Base-by-base conservation (phyloP, 2,888 invertebrate species). In the Nomada lathburiana region DNA sequence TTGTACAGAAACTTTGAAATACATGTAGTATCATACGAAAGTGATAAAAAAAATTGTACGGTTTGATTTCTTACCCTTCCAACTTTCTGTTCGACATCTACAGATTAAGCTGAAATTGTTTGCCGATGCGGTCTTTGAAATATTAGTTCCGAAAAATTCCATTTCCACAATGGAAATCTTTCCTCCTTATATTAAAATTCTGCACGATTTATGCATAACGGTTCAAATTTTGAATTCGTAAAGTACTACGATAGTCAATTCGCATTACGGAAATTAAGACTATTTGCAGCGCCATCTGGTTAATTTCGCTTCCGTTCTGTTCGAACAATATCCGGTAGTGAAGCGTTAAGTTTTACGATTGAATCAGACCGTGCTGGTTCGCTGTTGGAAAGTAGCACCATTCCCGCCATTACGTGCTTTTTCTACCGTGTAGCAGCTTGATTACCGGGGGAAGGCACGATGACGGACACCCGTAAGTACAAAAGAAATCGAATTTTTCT, bases 381-480 rank as follows among this genome's bases (percentile, higher is more conserved):
- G 53, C 69, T 55, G 63, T 57, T 70, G 69, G 67, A 69, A 71
- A 84, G 65, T 80, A 68, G 76, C 70, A 62, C 53, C 70, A 82
- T 91, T 91, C 90, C 91, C 91, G 91, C 91, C 91, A 91, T 91
- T 91, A 89, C 90, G 90, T 80, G 88, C 86, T 83, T 83, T 87
- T 82, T 86, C 70, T 82, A 69, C 76, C 64, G 59, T 76, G 73
- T 84, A 71, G 73, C 53, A 20, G 52, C 65, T 74, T 68, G 55
- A 50, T 74, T 70, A 60, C 62, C 70, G 79, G 73, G 76, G 77
- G 75, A 75, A 80, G 65, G 76, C 89, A 91, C 80, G 59, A 93
- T 93, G 93, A 91, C 93, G 87, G 93, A 93, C 77, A 93, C 90
- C 84, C 93, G 93, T 93, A 89, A 93, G 93, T 93, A 86, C 42